Percentiles rank a stretch among this genome's conserved stretches.
These are phyloP conservation scores for Setipinna tenuifilis DNA, from an alignment of 2,797 vertebrate species.

Conservation along the genomic window DNA sequence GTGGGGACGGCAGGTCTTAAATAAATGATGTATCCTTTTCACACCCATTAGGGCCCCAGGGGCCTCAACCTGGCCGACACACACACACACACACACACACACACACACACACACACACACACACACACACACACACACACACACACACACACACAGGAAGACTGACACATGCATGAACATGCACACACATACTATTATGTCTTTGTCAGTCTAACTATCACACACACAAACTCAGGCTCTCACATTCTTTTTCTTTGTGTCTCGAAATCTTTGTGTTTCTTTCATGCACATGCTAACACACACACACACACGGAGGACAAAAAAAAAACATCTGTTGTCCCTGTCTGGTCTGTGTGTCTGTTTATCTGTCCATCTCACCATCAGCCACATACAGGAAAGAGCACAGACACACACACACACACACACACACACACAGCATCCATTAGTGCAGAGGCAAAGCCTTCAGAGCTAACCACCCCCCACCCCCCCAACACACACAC, in stretches of 20 bases:
- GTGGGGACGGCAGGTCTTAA: conserved; percentile 34
- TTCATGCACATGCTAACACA: neutral
- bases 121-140: neutral
- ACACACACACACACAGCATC: neutral
- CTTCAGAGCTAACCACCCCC: neutral
- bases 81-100: conserved; percentile 25
- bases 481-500: neutral
- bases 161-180: no score
- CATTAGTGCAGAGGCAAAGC: neutral
- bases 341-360: no score
- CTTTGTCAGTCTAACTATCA: neutral
- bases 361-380: no score
- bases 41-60: conserved; percentile 48
- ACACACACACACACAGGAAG: neutral
- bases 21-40: conserved; percentile 47
- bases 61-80: conserved; percentile 37
- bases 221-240: neutral
- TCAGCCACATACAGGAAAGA: no score
- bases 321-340: no score
- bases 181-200: no score
- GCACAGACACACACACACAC: neutral
- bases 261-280: neutral
- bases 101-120: neutral
- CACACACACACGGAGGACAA: neutral
- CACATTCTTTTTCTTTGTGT: conserved; percentile 8